Percentiles rank a stretch among this genome's conserved stretches.
These are phyloP conservation scores for Deilephila porcellus DNA, from an alignment of 2,888 invertebrate species.

Conservation along the genomic window DNA sequence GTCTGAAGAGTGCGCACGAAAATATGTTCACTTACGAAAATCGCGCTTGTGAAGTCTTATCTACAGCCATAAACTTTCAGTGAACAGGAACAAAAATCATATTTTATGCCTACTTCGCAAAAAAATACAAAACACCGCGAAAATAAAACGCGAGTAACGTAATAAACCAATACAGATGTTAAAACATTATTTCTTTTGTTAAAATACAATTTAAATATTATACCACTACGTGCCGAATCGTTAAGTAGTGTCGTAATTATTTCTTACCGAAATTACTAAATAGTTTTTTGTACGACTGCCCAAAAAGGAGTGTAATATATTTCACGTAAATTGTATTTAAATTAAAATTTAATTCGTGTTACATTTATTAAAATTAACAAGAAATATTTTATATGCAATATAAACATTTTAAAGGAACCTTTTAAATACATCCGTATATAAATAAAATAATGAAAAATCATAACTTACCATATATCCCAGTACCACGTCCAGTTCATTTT, in stretches of 20 bases:
- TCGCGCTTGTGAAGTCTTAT: background rate
- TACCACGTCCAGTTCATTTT: conserved; percentile 12
- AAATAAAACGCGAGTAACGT: too few relatives aligned
- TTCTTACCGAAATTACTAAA: too few relatives aligned
- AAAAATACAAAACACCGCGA: too few relatives aligned
- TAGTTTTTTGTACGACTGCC: too few relatives aligned
- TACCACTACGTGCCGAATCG: too few relatives aligned
- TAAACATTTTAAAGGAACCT: background rate
- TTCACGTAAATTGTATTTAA: background rate
- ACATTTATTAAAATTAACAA: background rate
- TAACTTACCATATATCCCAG: conserved; percentile 20
- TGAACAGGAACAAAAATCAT: background rate
- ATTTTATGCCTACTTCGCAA: background rate
- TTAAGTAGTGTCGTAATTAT: too few relatives aligned
- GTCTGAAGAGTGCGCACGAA: background rate
- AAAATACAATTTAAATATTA: too few relatives aligned
- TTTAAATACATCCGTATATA: background rate
- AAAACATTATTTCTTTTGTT: too few relatives aligned
- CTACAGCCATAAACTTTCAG: background rate
- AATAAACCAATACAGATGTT: too few relatives aligned
- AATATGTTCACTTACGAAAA: background rate
- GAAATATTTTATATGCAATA: background rate
- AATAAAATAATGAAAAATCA: background rate
- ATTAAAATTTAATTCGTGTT: background rate
- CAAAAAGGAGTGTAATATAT: too few relatives aligned